Base-by-base conservation (phyloP, 2,797 vertebrate genomes). In the Myotis daubentonii region DNA sequence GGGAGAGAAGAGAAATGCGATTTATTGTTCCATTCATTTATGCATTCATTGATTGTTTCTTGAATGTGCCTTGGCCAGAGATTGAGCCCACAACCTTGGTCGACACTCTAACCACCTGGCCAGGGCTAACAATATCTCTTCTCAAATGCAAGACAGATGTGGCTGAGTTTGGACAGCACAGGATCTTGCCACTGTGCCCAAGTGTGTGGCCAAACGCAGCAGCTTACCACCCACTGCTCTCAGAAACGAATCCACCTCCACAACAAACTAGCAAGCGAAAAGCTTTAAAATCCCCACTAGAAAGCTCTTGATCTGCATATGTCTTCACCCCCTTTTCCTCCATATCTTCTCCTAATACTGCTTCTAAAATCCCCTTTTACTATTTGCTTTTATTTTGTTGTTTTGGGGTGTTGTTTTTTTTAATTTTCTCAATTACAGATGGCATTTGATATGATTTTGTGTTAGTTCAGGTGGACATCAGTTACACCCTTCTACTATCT, bases 151-250 rank as follows among this genome's bases (percentile, higher is more conserved):
- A 15, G 10, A 23, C 75, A 11, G 49, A 12, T 2, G 5, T 3
- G 30, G 28, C 41, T 16, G 53, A 47, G 20, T 36, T 20, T 25
- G 28, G n/a, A 79, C n/a, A 84, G 75, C 72, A n/a, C 16, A 38
- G 55, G 30, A 33, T 60, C 65, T 33, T 15, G 47, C 15, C 17
- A 2, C 62, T n/a, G 12, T 16, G 33, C 36, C 62, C n/a, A 22
- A 7, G 33, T 20, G 10, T 3, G 16, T 1, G 16, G 60, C n/a
- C 62, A 16, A 19, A 55, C 55, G 30, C 33, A 62, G 47, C 23
- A 62, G 8, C 28, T 3, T 12, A 30, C 0, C 1, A 23, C 8
- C 33, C 5, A 1, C 0, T 9, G 38, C 44, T 22, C 25, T 49
- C 79, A 22, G 12, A 74, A 79, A n/a, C 65, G 65, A 89, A 65